These are phyloP conservation scores for Poecile montanus DNA, from an alignment of 2,797 vertebrate genomes.

Conservation along the genomic window DNA sequence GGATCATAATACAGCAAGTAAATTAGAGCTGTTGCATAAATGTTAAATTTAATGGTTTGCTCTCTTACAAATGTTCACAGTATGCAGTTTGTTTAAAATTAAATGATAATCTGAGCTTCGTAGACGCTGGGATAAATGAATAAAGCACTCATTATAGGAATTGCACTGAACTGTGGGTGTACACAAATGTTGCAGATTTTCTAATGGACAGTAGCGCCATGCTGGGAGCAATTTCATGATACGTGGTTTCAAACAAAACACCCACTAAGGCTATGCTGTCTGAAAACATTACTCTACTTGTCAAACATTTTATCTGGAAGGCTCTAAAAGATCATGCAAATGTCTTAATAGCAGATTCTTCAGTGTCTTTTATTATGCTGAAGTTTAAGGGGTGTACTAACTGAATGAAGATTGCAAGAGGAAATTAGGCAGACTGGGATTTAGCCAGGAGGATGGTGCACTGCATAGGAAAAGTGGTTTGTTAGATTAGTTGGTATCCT, in stretches of 20 bases:
- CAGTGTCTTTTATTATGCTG: background rate
- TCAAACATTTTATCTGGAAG: background rate
- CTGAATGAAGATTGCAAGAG: background rate
- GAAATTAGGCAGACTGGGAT: background rate
- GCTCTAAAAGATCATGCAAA: background rate
- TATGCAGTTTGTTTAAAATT: conserved; percentile 17
- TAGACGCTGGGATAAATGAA: background rate
- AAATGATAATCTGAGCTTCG: background rate
- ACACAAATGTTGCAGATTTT: background rate
- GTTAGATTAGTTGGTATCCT: background rate
- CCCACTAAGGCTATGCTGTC: background rate
- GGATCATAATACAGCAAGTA: background rate
- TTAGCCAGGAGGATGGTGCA: background rate
- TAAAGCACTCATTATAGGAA: background rate
- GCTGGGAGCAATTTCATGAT: conserved; percentile 7
- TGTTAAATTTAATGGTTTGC: background rate
- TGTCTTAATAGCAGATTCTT: background rate
- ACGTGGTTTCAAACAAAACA: conserved; percentile 12
- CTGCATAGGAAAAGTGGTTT: background rate
- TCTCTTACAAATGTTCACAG: background rate
- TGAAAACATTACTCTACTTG: background rate
- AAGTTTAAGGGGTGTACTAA: background rate
- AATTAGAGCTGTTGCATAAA: background rate
- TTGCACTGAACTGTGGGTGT: background rate
- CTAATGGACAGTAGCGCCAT: background rate